Conservation (phyloP, 2,113 vertebrate species). For the Prietella phreatophila region DNA sequence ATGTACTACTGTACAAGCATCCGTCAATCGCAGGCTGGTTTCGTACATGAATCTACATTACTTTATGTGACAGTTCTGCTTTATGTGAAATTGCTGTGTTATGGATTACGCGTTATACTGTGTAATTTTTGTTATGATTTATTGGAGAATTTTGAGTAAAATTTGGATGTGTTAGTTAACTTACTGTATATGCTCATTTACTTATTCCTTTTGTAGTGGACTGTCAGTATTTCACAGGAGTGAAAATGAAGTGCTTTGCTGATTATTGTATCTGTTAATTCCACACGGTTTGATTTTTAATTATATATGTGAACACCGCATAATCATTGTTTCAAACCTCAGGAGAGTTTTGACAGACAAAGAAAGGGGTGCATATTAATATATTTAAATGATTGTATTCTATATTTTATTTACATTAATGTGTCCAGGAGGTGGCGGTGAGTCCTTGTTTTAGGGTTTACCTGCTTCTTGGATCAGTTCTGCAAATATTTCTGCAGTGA, state of each 20-base stretch:
- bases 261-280: background rate
- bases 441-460: constrained; percentile 21
- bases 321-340: too few relatives aligned
- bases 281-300: background rate
- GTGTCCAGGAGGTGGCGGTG: constrained; percentile 56
- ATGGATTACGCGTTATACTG: background rate
- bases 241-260: background rate
- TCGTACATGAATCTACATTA: background rate
- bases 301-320: background rate
- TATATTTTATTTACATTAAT: constrained; percentile 10
- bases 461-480: background rate
- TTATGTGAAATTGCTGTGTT: background rate
- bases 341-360: background rate
- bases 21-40: background rate
- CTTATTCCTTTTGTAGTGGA: background rate
- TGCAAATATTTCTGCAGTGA: background rate
- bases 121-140: background rate
- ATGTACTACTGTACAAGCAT: constrained; percentile 23
- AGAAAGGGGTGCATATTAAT: background rate
- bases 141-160: background rate
- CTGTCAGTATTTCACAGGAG: background rate
- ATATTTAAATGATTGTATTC: background rate
- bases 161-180: background rate
- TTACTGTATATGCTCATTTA: too few relatives aligned
- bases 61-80: background rate